Percentiles rank a stretch among this genome's conserved stretches.
phyloP scores from a whole-genome alignment of 2,888 invertebrate species.

The Phengaris alcon region DNA sequence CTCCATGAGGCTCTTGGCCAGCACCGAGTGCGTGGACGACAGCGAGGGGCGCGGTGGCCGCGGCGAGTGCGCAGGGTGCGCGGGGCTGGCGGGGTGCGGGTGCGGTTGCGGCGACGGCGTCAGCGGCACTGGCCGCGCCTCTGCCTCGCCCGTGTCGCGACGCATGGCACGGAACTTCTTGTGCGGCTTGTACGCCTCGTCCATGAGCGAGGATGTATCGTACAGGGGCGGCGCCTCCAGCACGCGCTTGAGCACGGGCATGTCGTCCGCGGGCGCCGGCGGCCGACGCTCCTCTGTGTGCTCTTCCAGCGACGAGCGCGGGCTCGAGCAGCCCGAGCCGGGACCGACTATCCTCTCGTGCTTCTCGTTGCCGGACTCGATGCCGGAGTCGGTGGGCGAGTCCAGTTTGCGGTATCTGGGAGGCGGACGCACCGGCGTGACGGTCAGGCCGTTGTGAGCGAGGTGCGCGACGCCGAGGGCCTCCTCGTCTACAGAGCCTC shows the following conservation, averaged over 20 bases:
- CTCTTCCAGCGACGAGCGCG: conserved; percentile 90
- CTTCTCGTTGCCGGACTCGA: conserved; percentile 95
- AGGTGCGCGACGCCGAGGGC: conserved; percentile 84
- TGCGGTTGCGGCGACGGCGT: conserved; percentile 76
- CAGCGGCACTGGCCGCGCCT: conserved; percentile 65
- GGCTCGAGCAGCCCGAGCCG: conserved; percentile 90
- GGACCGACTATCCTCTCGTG: conserved; percentile 85
- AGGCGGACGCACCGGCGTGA: conserved; percentile 83
- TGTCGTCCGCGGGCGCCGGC: conserved; percentile 86
- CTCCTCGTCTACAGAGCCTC: conserved; percentile 87
- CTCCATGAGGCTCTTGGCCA: conserved; percentile 94
- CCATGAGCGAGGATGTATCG: conserved; percentile 94
- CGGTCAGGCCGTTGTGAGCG: conserved; percentile 86
- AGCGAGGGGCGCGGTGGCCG: conserved; percentile 80
- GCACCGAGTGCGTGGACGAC: conserved; percentile 92
- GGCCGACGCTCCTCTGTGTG: conserved; percentile 81
- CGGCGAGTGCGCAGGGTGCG: conserved; percentile 74
- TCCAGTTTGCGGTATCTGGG: conserved; percentile 91
- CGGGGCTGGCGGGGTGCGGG: conserved; percentile 67
- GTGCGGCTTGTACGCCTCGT: conserved; percentile 96
- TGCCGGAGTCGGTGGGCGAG: conserved; percentile 95
- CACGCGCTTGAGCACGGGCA: conserved; percentile 95
- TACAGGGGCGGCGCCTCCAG: conserved; percentile 94
- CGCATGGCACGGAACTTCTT: conserved; percentile 95
- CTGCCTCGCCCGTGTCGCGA: conserved; percentile 89